phyloP scores from a whole-genome alignment of 2,797 vertebrate genomes.

The Pteropus rufus region DNA sequence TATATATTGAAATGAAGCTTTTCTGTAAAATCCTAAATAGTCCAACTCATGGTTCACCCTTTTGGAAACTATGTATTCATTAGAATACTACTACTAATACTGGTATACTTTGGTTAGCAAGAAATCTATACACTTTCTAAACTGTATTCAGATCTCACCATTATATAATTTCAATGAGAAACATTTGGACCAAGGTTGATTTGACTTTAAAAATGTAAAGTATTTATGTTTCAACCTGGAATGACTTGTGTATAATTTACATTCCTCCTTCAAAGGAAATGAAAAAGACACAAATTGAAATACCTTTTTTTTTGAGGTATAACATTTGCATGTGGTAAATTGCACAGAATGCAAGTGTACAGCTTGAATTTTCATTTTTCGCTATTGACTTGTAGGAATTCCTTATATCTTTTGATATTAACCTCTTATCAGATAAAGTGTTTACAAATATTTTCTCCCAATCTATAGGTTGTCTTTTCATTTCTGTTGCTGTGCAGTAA shows the following conservation, averaged over 20 bases:
- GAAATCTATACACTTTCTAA: constrained; percentile 20
- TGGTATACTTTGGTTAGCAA: neutral
- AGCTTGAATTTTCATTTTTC: neutral
- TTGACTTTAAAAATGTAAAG: constrained; percentile 18
- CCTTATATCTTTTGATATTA: too few species aligned
- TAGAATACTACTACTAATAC: neutral
- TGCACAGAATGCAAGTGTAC: neutral
- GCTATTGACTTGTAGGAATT: too few species aligned
- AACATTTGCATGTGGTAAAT: neutral
- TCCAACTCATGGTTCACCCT: neutral
- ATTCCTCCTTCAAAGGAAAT: constrained; percentile 5
- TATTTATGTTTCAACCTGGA: neutral
- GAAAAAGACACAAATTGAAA: neutral
- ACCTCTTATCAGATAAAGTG: too few species aligned
- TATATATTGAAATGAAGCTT: neutral
- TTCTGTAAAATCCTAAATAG: constrained; percentile 5
- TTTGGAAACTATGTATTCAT: neutral
- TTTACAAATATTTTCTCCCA: neutral
- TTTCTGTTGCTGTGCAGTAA: too few species aligned
- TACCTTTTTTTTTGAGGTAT: neutral
- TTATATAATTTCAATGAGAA: constrained; percentile 29
- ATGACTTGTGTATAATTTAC: neutral
- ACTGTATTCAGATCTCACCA: neutral
- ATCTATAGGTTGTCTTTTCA: neutral
- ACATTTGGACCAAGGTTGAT: constrained; percentile 9